Conservation (phyloP, 1,140 invertebrate species). For the Drosophila santomea region DNA sequence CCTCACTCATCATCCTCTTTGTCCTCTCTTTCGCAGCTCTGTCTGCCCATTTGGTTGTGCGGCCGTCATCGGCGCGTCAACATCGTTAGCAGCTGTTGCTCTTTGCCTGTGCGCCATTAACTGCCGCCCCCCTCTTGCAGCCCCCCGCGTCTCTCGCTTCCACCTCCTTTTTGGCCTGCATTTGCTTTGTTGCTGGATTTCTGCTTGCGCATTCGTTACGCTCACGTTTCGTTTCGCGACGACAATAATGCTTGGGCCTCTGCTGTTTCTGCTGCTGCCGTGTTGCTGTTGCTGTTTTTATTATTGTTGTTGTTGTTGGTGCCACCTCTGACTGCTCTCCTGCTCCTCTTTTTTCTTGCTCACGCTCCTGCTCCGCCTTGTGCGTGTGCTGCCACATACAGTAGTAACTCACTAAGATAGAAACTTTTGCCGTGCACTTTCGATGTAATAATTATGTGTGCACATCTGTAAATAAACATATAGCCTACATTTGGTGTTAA, state of each 20-base stretch:
- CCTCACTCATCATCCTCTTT: neutral
- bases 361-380: constrained; percentile 27
- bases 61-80: constrained; percentile 74
- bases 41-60: constrained; percentile 43
- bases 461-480: too few species aligned
- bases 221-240: constrained; percentile 64
- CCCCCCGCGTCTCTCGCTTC: neutral
- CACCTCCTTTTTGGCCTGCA: constrained; percentile 55
- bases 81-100: constrained; percentile 82
- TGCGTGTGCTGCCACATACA: constrained; percentile 42
- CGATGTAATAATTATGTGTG: too few species aligned
- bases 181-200: constrained; percentile 65
- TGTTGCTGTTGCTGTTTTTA: constrained; percentile 3
- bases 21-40: constrained; percentile 13
- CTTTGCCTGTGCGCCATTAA: constrained; percentile 60
- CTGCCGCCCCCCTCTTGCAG: constrained; percentile 8
- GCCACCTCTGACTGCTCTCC: constrained; percentile 17
- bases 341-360: constrained; percentile 9
- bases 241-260: constrained; percentile 63
- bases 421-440: too few species aligned
- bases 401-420: neutral
- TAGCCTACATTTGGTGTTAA: too few species aligned
- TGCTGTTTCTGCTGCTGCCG: constrained; percentile 7
- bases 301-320: constrained; percentile 12
- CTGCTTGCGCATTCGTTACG: constrained; percentile 71